Percentiles rank a stretch among this genome's conserved stretches.
These are phyloP conservation scores for Ophraella communa DNA, from an alignment of 2,888 invertebrate genomes.

Conservation along the genomic window DNA sequence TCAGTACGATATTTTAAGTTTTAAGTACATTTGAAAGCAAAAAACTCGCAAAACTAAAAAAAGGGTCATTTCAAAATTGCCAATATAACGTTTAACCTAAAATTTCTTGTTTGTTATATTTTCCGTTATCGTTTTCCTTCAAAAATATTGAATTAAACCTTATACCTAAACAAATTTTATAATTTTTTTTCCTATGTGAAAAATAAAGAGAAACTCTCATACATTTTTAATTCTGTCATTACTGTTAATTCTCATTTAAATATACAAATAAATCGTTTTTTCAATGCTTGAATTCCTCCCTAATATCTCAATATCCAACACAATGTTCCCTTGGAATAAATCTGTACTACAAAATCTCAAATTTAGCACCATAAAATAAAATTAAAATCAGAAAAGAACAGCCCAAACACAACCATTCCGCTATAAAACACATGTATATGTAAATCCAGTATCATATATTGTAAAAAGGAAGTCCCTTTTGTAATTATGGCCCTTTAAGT, in stretches of 20 bases:
- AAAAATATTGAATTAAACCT: too few species aligned
- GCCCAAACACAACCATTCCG: slow-evolving; percentile 53
- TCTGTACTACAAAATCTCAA: slow-evolving; percentile 34
- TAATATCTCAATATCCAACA: slow-evolving; percentile 33
- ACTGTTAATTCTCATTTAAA: not conserved
- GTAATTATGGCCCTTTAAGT: slow-evolving; percentile 40
- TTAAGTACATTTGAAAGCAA: too few species aligned
- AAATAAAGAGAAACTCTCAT: too few species aligned
- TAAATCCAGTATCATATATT: slow-evolving; percentile 58
- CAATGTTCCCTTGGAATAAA: slow-evolving; percentile 37
- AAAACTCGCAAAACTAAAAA: too few species aligned
- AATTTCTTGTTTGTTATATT: too few species aligned
- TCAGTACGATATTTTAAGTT: too few species aligned
- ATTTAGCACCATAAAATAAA: slow-evolving; percentile 50
- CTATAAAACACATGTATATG: slow-evolving; percentile 60
- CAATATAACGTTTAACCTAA: too few species aligned
- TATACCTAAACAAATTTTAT: too few species aligned
- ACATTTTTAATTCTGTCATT: not conserved
- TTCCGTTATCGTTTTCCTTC: too few species aligned
- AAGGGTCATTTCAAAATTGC: too few species aligned
- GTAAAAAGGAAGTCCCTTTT: slow-evolving; percentile 50
- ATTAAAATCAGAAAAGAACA: slow-evolving; percentile 55
- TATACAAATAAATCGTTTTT: not conserved
- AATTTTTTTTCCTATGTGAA: too few species aligned
- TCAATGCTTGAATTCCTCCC: slow-evolving; percentile 5